Evolutionary conservation across 2,888 invertebrate genomes (phyloP).

Genomic region (Bellardia bayeri): DNA sequence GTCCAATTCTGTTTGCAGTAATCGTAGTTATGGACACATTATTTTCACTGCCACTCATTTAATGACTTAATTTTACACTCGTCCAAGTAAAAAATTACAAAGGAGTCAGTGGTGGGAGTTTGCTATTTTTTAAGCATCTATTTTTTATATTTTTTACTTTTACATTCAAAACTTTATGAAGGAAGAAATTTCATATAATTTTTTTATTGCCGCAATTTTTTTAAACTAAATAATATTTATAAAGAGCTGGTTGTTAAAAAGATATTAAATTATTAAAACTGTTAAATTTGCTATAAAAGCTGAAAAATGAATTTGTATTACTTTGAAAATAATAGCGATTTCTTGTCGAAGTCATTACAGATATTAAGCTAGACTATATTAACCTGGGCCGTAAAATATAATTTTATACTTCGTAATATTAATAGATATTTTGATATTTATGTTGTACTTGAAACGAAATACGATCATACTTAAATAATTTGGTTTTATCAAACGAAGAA

Average conservation of each 20-base stretch:
- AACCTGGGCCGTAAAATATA: too few relatives aligned
- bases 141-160: conserved; percentile 49
- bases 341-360: too few relatives aligned
- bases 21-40: conserved; percentile 69
- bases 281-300: neutral
- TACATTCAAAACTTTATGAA: conserved; percentile 31
- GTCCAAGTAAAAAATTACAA: conserved; percentile 84
- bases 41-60: conserved; percentile 77
- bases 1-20: conserved; percentile 49
- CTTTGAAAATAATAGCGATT: neutral
- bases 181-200: conserved; percentile 36
- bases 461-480: too few relatives aligned
- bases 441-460: too few relatives aligned
- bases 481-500: too few relatives aligned
- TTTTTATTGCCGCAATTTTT: conserved; percentile 11
- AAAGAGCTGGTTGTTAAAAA: neutral
- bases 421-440: too few relatives aligned
- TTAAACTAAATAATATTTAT: neutral
- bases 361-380: too few relatives aligned
- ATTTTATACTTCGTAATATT: too few relatives aligned
- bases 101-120: conserved; percentile 72
- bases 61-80: conserved; percentile 84
- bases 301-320: neutral
- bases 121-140: conserved; percentile 55
- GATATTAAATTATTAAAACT: neutral